Evolutionary conservation across 2,797 vertebrate genomes (phyloP).

Genomic region (Labeo calbasu): DNA sequence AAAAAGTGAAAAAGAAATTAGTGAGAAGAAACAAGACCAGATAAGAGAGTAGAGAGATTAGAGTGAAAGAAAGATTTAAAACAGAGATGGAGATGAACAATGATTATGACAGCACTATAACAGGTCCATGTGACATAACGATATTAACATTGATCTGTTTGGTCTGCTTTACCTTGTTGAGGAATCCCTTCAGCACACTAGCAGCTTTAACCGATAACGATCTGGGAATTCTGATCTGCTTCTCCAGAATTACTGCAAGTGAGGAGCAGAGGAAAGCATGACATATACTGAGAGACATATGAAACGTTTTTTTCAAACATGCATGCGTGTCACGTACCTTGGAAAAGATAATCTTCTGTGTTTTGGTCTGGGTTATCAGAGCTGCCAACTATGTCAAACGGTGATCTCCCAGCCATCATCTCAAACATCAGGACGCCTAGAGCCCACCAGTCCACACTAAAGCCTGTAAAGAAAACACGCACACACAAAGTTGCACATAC

Average conservation of each 20-base stretch:
- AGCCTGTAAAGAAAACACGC: constrained; percentile 75
- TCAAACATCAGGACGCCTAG: constrained; percentile 97
- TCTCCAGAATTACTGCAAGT: constrained; percentile 93
- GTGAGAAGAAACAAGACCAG: background rate
- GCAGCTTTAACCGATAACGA: constrained; percentile 98
- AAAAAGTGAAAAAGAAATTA: constrained; percentile 28
- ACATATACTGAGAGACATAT: background rate
- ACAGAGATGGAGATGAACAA: background rate
- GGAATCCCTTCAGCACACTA: constrained; percentile 97
- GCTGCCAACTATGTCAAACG: constrained; percentile 97
- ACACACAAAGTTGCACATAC: background rate
- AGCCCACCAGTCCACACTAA: constrained; percentile 99
- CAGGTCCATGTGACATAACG: constrained; percentile 16
- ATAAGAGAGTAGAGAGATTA: constrained; percentile 55
- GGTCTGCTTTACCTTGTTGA: constrained; percentile 89
- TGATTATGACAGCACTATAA: constrained; percentile 38
- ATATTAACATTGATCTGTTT: constrained; percentile 27
- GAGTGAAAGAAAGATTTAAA: constrained; percentile 23
- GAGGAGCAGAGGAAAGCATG: background rate
- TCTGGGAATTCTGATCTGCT: constrained; percentile 96
- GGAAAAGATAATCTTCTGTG: constrained; percentile 99
- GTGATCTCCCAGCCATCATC: constrained; percentile 98
- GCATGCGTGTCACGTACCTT: constrained; percentile 79
- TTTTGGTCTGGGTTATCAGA: constrained; percentile 99
- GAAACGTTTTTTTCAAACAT: background rate